Conservation (phyloP, 2,888 invertebrate genomes). For the Hemaris fuciformis region DNA sequence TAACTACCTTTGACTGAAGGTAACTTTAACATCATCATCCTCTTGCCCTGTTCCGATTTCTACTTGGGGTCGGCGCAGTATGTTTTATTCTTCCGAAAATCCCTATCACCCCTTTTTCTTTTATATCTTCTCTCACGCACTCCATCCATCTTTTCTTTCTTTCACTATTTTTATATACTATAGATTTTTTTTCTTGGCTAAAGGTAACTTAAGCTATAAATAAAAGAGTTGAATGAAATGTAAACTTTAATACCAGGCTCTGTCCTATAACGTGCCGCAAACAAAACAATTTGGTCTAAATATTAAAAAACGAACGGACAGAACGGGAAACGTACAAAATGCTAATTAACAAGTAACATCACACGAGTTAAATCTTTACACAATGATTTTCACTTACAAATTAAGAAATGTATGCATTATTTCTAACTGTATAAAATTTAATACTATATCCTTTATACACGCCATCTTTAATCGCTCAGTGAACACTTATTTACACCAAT, state of each 20-base stretch:
- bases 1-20: no score
- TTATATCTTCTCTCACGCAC: no score
- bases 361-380: constrained; percentile 39
- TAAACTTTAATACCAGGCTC: constrained; percentile 60
- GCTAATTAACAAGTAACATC: constrained; percentile 44
- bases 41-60: no score
- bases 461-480: constrained; percentile 31
- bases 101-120: no score
- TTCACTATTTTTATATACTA: no score
- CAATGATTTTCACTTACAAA: constrained; percentile 20
- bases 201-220: constrained; percentile 7
- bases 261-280: constrained; percentile 38
- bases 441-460: constrained; percentile 51
- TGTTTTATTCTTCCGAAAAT: no score
- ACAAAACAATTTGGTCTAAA: constrained; percentile 12
- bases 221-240: constrained; percentile 34
- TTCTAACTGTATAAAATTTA: constrained; percentile 59
- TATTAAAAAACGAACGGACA: constrained; percentile 12
- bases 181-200: no score
- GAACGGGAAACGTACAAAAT: constrained; percentile 33
- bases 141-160: no score
- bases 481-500: constrained; percentile 30
- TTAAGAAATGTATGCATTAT: constrained; percentile 22
- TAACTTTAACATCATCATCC: no score
- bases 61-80: no score